Conservation (phyloP, 1,140 invertebrate genomes). For the Drosophila biarmipes region DNA sequence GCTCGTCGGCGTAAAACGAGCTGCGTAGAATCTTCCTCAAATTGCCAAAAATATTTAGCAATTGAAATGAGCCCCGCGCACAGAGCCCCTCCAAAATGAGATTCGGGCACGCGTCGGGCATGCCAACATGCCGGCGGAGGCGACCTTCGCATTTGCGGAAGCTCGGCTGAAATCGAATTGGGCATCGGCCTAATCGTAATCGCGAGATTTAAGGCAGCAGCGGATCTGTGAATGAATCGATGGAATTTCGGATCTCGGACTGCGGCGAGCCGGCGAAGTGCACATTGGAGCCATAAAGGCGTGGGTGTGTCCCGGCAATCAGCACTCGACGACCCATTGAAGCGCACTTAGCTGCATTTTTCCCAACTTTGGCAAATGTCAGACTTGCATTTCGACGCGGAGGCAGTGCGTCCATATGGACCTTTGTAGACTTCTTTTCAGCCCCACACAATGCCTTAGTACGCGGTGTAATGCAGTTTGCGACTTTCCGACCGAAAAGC, state of each 20-base stretch:
- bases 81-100: constrained; percentile 28
- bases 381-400: constrained; percentile 12
- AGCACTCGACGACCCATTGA: constrained; percentile 29
- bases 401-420: constrained; percentile 18
- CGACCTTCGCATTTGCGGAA: constrained; percentile 72
- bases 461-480: constrained; percentile 27
- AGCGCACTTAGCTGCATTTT: constrained; percentile 16
- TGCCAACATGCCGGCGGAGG: constrained; percentile 27
- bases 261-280: constrained; percentile 18
- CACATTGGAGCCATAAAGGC: constrained; percentile 10
- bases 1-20: constrained; percentile 24
- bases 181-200: constrained; percentile 37
- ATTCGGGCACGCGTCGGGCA: constrained; percentile 62
- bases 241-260: constrained; percentile 18
- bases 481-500: not conserved
- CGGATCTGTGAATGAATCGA: constrained; percentile 66
- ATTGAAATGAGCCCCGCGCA: constrained; percentile 37
- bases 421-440: constrained; percentile 40
- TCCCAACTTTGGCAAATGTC: constrained; percentile 40
- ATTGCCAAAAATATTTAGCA: constrained; percentile 44
- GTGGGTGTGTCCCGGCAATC: constrained; percentile 23
- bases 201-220: constrained; percentile 28
- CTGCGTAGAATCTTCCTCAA: constrained; percentile 50
- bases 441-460: constrained; percentile 6
- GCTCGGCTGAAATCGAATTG: constrained; percentile 43